phyloP scores from a whole-genome alignment of 2,797 vertebrate genomes.

The Sardinella longiceps region DNA sequence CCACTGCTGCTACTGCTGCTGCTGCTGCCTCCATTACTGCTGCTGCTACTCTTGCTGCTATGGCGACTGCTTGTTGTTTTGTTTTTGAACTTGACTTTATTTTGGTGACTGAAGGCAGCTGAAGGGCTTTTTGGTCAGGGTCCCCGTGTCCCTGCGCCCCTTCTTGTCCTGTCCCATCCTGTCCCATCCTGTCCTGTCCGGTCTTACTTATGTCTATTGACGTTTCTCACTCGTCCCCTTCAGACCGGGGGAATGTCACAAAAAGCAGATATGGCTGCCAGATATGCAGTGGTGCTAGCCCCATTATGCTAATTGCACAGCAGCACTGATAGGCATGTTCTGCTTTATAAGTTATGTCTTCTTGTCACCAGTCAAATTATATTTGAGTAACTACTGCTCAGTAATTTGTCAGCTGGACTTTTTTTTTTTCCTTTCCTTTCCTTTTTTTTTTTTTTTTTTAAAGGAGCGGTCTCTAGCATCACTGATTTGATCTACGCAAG shows the following conservation, averaged over 20 bases:
- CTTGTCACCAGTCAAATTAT: constrained; percentile 97
- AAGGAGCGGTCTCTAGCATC: not conserved
- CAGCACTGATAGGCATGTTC: constrained; percentile 90
- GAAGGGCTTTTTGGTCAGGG: not conserved
- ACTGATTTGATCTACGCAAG: not conserved
- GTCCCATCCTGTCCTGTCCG: constrained; percentile 55
- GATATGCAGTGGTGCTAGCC: constrained; percentile 87
- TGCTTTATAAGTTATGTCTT: constrained; percentile 92
- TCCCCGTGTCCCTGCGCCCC: too few species aligned
- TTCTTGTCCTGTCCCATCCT: too few species aligned
- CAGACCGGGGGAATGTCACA: constrained; percentile 81
- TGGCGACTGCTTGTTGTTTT: too few species aligned
- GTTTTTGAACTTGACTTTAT: not conserved
- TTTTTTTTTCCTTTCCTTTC: too few species aligned
- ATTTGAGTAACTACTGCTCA: constrained; percentile 93
- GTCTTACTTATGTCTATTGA: constrained; percentile 84
- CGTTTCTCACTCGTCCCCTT: constrained; percentile 79
- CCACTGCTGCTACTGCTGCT: not conserved
- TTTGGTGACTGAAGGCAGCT: constrained; percentile 5
- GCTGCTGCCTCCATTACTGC: too few species aligned
- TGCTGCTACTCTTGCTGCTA: not conserved
- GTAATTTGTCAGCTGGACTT: constrained; percentile 91
- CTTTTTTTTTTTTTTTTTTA: not conserved
- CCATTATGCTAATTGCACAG: constrained; percentile 95
- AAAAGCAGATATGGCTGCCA: constrained; percentile 85